Evolutionary conservation across 2,797 vertebrate genomes (phyloP), one percentile per base, ranked within the genome.

Genomic region (Lates japonicus): DNA sequence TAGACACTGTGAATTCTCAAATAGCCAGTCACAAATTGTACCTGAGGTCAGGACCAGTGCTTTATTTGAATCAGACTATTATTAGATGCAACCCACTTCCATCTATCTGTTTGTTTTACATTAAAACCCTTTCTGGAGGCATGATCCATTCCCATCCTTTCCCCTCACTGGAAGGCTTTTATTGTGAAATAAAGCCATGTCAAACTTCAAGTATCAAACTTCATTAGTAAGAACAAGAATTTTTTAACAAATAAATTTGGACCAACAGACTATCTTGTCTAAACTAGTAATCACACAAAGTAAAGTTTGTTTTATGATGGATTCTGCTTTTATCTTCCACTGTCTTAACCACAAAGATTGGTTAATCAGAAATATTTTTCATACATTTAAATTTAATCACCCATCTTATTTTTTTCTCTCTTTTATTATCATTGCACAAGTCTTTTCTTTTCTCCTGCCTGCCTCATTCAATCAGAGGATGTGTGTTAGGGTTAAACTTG

Each of bases 181-280:
- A 29, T 29, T 29, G 25, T 29, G 25, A 29, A 29, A 29, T 29
- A 29, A 29, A 29, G 25, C 25, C 25, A 29, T 29, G 25, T 29
- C 25, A 29, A 29, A 29, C 25, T 29, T 29, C 25, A 29, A 29
- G 25, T 29, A 29, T 29, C 25, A 29, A 29, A 29, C 42, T 61
- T 74, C 29, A 67, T 81, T 49, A 80, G 14, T 35, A 8, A 39
- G 37, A 65, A 39, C 29, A 66, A 63, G 35, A 57, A 49, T 39
- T 46, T 20, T 60, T 31, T 44, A 33, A 11, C 16, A 60, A 49
- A 62, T 37, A 76, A 52, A 70, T 22, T 46, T 10, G 7, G 29
- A 62, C 19, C 54, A 58, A 65, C 25, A 66, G 31, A 70, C 2
- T 65, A 12, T 44, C 44, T 5, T 60, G 58, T 41, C 39, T 59